Evolutionary conservation across 2,888 invertebrate species (phyloP).

Genomic region (Lasius platythorax): DNA sequence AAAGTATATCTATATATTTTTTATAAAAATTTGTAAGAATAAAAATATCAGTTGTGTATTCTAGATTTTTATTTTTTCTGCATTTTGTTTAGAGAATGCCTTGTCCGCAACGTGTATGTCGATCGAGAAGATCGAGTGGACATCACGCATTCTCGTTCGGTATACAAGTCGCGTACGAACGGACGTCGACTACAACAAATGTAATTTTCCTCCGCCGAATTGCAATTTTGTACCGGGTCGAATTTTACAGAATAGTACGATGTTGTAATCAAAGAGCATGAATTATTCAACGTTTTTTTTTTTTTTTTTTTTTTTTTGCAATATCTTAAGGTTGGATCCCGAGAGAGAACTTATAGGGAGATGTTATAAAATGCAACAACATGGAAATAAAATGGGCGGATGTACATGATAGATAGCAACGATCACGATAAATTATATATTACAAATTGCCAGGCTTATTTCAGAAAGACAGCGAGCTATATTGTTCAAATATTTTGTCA

Average conservation of each 20-base stretch:
- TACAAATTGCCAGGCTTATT: neutral
- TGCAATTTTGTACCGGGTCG: slow-evolving; percentile 32
- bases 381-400: neutral
- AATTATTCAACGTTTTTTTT: slow-evolving; percentile 23
- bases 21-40: neutral
- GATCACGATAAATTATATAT: neutral
- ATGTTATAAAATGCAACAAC: neutral
- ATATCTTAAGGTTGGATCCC: neutral
- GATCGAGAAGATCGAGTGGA: slow-evolving; percentile 29
- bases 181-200: slow-evolving; percentile 37
- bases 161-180: slow-evolving; percentile 37
- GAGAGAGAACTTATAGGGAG: neutral
- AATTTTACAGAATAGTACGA: slow-evolving; percentile 4
- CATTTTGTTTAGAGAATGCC: slow-evolving; percentile 14
- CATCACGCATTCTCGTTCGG: neutral
- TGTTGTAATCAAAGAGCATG: neutral
- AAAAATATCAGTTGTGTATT: neutral
- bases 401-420: neutral
- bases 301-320: neutral
- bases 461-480: neutral
- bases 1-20: neutral
- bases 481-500: neutral
- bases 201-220: slow-evolving; percentile 34
- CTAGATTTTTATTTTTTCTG: neutral
- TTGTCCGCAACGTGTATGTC: neutral